A percentile compares a stretch with the other conserved stretches of the same genome.
Evolutionary conservation across 2,797 vertebrate species (phyloP).

Genomic region (Philypnodon macrostomus): DNA sequence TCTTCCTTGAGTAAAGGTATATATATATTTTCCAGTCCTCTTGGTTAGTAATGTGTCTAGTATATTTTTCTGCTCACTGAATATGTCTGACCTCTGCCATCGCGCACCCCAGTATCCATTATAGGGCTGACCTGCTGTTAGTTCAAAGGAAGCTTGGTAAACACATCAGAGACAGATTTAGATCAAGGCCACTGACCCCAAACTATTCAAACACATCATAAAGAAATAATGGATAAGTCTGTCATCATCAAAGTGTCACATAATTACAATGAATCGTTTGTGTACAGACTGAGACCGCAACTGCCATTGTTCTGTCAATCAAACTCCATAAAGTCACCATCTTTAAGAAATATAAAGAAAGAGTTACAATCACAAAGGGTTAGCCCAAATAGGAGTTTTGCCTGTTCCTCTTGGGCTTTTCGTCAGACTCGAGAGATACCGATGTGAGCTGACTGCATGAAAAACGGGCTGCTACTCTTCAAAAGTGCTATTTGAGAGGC

Average conservation of each 20-base stretch:
- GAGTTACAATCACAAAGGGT: constrained; percentile 4
- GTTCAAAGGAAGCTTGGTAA: background rate
- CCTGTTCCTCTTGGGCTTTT: background rate
- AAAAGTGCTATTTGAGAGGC: constrained; percentile 1
- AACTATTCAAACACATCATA: background rate
- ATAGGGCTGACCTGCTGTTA: background rate
- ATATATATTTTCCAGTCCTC: too few species aligned
- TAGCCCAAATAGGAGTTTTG: background rate
- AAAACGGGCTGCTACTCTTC: background rate
- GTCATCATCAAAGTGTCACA: too few species aligned
- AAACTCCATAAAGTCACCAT: background rate
- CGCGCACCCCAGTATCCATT: too few species aligned
- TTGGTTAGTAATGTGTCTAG: too few species aligned
- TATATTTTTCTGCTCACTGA: constrained; percentile 17
- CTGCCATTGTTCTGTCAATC: background rate
- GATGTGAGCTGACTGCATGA: background rate
- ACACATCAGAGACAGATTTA: background rate
- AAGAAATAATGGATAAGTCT: background rate
- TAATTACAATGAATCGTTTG: background rate
- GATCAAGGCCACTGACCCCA: too few species aligned
- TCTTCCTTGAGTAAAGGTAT: too few species aligned
- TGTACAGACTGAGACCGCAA: background rate
- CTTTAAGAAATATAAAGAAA: background rate
- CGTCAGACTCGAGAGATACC: background rate
- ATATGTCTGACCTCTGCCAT: background rate